Evolutionary conservation across 2,888 invertebrate species (phyloP).

Genomic region (Sinopyrophorus schimmeli): DNA sequence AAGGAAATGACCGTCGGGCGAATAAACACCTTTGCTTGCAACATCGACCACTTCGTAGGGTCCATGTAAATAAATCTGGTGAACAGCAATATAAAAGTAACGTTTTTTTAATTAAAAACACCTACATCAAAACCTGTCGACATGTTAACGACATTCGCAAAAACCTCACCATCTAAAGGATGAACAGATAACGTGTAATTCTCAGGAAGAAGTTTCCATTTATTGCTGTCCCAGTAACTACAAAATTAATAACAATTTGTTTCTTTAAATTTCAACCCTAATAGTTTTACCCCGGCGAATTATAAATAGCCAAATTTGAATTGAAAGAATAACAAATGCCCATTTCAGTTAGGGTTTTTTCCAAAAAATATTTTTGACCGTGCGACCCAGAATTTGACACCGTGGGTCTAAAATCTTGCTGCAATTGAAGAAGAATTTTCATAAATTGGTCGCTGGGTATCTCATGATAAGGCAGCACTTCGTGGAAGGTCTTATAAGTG

Average conservation of each 20-base stretch:
- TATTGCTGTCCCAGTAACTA: conserved; percentile 63
- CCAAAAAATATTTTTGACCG: conserved; percentile 49
- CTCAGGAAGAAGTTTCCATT: conserved; percentile 59
- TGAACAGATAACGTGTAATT: conserved; percentile 63
- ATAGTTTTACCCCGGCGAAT: conserved; percentile 60
- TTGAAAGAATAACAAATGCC: conserved; percentile 72
- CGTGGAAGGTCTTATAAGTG: conserved; percentile 64
- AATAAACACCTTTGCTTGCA: conserved; percentile 55
- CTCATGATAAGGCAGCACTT: conserved; percentile 59
- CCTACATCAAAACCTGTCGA: conserved; percentile 68
- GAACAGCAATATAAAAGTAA: too few species aligned
- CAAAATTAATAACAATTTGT: conserved; percentile 6
- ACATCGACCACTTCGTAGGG: conserved; percentile 70
- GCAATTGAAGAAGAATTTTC: conserved; percentile 60
- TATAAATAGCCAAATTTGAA: conserved; percentile 65
- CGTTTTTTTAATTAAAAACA: too few species aligned
- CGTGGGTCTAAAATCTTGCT: conserved; percentile 58
- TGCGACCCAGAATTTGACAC: conserved; percentile 49
- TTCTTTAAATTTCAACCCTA: too few species aligned
- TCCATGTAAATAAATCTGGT: conserved; percentile 67
- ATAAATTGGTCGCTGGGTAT: conserved; percentile 63
- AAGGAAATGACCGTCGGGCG: conserved; percentile 47
- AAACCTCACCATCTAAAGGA: conserved; percentile 75
- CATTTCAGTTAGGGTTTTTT: conserved; percentile 68
- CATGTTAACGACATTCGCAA: conserved; percentile 72